Percentiles rank a stretch among this genome's conserved stretches.
These are phyloP conservation scores for Hemitrygon akajei DNA, from an alignment of 2,797 vertebrate genomes.

Conservation along the genomic window DNA sequence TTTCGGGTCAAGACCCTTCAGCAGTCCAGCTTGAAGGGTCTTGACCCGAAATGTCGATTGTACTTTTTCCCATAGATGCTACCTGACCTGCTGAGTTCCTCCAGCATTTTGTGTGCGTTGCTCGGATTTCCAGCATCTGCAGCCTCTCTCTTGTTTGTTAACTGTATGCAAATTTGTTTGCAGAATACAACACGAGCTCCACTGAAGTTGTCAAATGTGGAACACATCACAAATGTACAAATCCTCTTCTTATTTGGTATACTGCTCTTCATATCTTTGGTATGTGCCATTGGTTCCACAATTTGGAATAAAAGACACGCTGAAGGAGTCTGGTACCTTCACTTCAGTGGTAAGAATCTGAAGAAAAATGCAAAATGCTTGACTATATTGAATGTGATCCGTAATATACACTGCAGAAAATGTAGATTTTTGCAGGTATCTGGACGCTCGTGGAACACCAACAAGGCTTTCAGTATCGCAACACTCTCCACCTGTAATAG, in stretches of 20 bases:
- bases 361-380: constrained; percentile 19
- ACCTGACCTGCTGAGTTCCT: no score
- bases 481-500: no score
- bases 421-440: not conserved
- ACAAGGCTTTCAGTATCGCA: no score
- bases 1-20: no score
- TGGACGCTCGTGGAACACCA: not conserved
- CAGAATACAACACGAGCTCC: constrained; percentile 96
- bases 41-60: no score
- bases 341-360: constrained; percentile 83
- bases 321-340: constrained; percentile 93
- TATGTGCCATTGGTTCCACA: constrained; percentile 91
- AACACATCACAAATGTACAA: constrained; percentile 95
- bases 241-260: constrained; percentile 95
- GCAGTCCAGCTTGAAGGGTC: no score
- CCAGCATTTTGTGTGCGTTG: no score
- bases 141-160: not conserved
- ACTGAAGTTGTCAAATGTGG: constrained; percentile 95
- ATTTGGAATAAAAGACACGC: constrained; percentile 89
- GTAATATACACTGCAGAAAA: not conserved
- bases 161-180: constrained; percentile 19
- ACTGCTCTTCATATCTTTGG: constrained; percentile 88
- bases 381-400: not conserved
- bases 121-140: no score
- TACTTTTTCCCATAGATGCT: no score